phyloP scores from a whole-genome alignment of 2,888 invertebrate genomes.

The Tribolium freemani region DNA sequence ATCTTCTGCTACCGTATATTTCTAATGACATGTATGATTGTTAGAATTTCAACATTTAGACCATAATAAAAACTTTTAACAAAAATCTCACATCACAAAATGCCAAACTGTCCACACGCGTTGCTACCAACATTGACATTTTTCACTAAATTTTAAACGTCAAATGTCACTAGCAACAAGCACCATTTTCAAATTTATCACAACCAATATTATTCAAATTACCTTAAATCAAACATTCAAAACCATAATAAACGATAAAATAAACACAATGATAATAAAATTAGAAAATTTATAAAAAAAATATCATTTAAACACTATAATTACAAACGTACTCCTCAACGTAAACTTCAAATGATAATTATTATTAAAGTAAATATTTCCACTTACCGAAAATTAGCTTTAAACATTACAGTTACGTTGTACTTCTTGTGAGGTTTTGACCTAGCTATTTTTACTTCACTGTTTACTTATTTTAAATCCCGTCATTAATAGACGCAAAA shows the following conservation, averaged over 20 bases:
- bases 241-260: neutral
- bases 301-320: no score
- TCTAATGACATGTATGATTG: conserved; percentile 62
- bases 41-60: conserved; percentile 61
- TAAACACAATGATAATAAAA: neutral
- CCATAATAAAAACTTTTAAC: conserved; percentile 68
- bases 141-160: conserved; percentile 51
- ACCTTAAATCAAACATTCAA: neutral
- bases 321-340: no score
- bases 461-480: neutral
- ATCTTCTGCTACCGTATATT: conserved; percentile 56
- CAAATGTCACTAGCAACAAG: conserved; percentile 50
- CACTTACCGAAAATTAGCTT: neutral
- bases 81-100: conserved; percentile 69
- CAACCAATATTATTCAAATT: neutral
- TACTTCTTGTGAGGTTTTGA: neutral
- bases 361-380: neutral
- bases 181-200: conserved; percentile 49
- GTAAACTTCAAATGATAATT: neutral
- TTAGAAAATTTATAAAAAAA: no score
- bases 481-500: neutral
- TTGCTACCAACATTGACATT: conserved; percentile 65
- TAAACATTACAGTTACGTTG: neutral
- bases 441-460: neutral
- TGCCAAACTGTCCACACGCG: conserved; percentile 70